Conservation (phyloP, 2,113 vertebrate genomes). For the Promerops cafer region DNA sequence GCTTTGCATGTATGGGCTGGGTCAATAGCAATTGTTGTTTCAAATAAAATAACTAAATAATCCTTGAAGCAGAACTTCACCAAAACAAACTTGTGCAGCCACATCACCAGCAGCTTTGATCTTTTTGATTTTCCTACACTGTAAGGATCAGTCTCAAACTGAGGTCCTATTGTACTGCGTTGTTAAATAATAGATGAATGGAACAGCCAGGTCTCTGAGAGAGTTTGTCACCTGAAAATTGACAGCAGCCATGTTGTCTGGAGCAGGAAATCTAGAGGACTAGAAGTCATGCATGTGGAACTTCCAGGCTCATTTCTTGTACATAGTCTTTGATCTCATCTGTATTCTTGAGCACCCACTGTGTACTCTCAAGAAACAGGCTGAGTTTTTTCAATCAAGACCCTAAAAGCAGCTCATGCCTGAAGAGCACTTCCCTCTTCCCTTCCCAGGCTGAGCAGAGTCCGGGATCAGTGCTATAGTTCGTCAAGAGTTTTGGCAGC, state of each 20-base stretch:
- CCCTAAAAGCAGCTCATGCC: background rate
- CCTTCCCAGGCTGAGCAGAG: background rate
- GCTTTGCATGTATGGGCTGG: background rate
- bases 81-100: background rate
- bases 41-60: background rate
- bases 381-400: background rate
- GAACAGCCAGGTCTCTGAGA: background rate
- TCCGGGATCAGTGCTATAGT: background rate
- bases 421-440: fast-evolving
- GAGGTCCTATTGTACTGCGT: background rate
- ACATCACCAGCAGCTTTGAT: background rate
- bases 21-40: background rate
- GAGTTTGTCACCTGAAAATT: conserved; percentile 19
- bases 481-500: background rate
- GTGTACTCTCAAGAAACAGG: background rate
- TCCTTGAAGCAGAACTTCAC: background rate
- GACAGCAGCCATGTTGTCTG: background rate
- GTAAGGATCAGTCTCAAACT: background rate
- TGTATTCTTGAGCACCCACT: background rate
- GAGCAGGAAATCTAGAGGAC: background rate
- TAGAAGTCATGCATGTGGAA: background rate
- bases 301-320: background rate
- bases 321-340: background rate
- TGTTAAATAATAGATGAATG: background rate
- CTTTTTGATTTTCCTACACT: background rate